These are phyloP conservation scores for Lepetodrilus schrolli DNA, from an alignment of 2,888 invertebrate genomes.

Conservation along the genomic window DNA sequence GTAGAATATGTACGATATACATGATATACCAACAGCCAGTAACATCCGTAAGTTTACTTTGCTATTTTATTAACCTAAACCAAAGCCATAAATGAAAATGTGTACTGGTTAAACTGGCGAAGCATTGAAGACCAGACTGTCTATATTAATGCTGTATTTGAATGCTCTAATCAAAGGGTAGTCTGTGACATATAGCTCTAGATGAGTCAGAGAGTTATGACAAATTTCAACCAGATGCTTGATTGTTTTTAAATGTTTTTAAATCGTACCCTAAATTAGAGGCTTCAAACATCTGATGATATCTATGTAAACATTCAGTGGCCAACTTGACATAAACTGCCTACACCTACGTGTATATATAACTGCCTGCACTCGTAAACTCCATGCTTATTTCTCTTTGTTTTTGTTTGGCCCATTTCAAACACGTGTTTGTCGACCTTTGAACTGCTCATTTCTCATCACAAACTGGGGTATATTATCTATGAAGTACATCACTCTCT, in stretches of 20 bases:
- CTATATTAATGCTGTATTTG: background rate
- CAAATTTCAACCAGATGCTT: background rate
- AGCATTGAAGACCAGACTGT: background rate
- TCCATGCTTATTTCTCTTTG: background rate
- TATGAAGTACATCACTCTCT: too few species aligned
- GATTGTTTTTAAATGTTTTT: background rate
- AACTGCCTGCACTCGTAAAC: too few species aligned
- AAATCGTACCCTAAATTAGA: background rate
- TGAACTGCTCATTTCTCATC: background rate
- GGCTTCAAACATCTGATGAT: background rate
- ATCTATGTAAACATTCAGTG: background rate
- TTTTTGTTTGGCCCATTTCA: background rate
- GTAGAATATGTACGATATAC: too few species aligned
- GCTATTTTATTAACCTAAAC: background rate
- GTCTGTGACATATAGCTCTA: background rate
- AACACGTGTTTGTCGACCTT: background rate
- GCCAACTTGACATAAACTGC: background rate
- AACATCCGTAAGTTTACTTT: too few species aligned
- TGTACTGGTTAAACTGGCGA: background rate
- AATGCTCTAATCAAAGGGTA: background rate
- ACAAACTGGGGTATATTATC: background rate
- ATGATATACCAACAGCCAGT: too few species aligned
- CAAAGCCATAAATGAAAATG: background rate
- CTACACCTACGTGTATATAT: too few species aligned
- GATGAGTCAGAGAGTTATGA: constrained; percentile 4